Conservation (phyloP, 1,140 invertebrate genomes). For the Philaenus spumarius region DNA sequence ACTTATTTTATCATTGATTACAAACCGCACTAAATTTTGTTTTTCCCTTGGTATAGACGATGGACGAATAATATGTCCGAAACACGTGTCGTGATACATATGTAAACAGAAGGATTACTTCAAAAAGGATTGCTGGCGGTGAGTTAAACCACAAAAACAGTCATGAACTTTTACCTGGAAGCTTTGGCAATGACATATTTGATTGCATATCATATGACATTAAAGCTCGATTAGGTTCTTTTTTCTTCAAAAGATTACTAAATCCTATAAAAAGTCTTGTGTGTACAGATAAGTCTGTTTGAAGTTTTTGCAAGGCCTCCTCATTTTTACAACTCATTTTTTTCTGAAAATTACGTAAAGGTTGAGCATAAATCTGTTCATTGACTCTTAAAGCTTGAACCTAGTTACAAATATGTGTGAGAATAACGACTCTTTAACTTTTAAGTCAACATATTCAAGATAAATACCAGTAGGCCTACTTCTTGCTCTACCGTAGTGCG, state of each 20-base stretch:
- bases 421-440: slow-evolving; percentile 23
- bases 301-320: slow-evolving; percentile 18
- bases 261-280: slow-evolving; percentile 32
- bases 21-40: no score
- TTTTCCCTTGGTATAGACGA: no score
- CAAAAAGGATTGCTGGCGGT: no score
- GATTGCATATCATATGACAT: slow-evolving; percentile 39
- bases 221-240: slow-evolving; percentile 23
- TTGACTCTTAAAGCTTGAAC: slow-evolving; percentile 26
- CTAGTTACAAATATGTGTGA: slow-evolving; percentile 19
- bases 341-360: no score
- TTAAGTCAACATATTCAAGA: slow-evolving; percentile 18
- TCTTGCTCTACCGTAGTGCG: slow-evolving; percentile 18
- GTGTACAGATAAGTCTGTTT: slow-evolving; percentile 27
- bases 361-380: slow-evolving; percentile 26
- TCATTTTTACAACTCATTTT: no score
- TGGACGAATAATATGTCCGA: no score
- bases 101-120: no score
- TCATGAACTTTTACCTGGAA: slow-evolving; percentile 33
- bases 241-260: slow-evolving; percentile 33
- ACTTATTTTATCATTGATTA: no score
- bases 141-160: no score
- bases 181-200: slow-evolving; percentile 33
- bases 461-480: slow-evolving; percentile 14
- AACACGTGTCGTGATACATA: no score